phyloP scores from a whole-genome alignment of 2,113 vertebrate species.

The Pterocles burchelli region DNA sequence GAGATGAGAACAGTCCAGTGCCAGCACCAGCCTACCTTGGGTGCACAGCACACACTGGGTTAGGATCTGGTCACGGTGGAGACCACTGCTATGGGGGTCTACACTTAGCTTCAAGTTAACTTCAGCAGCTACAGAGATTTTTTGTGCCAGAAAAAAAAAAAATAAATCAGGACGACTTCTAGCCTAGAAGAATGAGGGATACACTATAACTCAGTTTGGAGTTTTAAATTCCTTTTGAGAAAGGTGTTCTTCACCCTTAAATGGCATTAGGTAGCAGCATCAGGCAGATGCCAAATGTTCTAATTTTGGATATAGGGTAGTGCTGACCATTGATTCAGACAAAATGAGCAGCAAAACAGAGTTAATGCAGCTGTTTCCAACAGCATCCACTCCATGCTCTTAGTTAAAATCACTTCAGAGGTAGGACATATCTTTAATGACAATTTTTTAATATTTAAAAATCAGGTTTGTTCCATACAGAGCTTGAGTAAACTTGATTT shows the following conservation, averaged over 20 bases:
- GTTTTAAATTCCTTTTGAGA: not conserved
- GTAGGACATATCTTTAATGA: not conserved
- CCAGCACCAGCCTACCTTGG: not conserved
- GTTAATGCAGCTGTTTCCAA: not conserved
- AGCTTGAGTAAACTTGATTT: not conserved
- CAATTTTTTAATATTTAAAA: not conserved
- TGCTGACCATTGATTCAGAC: not conserved
- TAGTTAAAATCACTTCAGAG: not conserved
- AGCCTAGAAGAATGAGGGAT: not conserved
- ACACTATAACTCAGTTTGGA: not conserved
- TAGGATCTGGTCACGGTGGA: not conserved
- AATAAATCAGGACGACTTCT: not conserved
- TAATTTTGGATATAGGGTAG: not conserved
- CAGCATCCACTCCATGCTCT: not conserved
- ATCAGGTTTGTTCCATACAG: not conserved
- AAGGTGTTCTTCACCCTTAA: not conserved
- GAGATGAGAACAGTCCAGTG: fast-evolving
- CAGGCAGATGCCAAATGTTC: not conserved
- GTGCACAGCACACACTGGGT: fast-evolving
- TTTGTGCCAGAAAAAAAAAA: not conserved
- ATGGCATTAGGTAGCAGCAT: not conserved
- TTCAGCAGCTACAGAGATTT: not conserved
- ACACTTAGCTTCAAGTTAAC: not conserved
- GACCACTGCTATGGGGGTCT: not conserved
- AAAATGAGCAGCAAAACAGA: not conserved